A percentile compares a stretch with the other conserved stretches of the same genome.
Conservation (phyloP, 1,140 invertebrate species). For the Drosophila saltans region DNA sequence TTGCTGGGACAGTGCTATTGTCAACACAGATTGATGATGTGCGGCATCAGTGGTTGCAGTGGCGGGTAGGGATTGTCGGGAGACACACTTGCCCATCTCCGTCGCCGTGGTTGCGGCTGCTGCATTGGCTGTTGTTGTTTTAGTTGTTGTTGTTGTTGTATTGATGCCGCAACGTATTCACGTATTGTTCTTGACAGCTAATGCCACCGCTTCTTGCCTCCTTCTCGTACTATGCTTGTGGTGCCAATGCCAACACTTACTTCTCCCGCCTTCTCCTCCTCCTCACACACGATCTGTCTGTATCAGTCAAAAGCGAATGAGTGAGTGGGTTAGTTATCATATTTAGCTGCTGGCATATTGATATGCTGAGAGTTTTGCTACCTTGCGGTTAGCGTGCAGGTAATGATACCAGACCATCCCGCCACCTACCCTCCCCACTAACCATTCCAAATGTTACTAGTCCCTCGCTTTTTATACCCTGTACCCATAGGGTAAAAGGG, state of each 20-base stretch:
- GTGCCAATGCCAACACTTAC: no score
- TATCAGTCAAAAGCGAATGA: conserved; percentile 62
- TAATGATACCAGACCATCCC: conserved; percentile 30
- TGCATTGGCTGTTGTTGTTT: conserved; percentile 12
- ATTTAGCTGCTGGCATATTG: conserved; percentile 53
- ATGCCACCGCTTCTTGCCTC: not conserved
- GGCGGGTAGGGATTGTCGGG: conserved; percentile 53
- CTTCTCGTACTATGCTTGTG: not conserved
- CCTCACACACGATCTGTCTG: conserved; percentile 3
- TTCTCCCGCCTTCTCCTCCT: not conserved
- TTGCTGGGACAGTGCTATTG: conserved; percentile 72
- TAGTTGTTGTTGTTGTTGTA: not conserved
- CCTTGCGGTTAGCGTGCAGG: conserved; percentile 53
- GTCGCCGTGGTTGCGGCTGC: conserved; percentile 19
- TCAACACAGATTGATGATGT: conserved; percentile 81
- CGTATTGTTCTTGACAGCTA: conserved; percentile 9
- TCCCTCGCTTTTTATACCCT: not conserved
- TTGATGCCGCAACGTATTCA: not conserved
- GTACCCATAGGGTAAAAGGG: no score
- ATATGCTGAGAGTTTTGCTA: conserved; percentile 59
- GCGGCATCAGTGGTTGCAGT: conserved; percentile 25
- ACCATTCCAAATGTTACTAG: no score
- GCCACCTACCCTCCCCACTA: no score
- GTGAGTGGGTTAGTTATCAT: conserved; percentile 57
- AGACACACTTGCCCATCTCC: conserved; percentile 82